phyloP scores from a whole-genome alignment of 2,797 vertebrate species.

The Tachyglossus aculeatus region DNA sequence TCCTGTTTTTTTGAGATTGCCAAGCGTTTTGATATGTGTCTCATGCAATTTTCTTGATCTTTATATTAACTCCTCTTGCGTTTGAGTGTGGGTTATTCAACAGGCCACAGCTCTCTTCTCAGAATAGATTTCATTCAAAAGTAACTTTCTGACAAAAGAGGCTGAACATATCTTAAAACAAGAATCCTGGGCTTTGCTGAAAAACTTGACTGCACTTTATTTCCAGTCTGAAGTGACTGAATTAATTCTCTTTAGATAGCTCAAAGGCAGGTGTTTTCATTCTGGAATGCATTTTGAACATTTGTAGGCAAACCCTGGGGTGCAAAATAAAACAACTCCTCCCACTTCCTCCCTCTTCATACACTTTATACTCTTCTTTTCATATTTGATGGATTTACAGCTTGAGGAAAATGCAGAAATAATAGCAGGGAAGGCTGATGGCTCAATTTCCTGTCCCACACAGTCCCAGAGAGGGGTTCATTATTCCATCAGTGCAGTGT shows the following conservation, averaged over 20 bases:
- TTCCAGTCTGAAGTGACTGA: neutral
- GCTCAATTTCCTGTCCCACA: slow-evolving; percentile 70
- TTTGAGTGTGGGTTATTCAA: slow-evolving; percentile 52
- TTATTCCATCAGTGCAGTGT: slow-evolving; percentile 38
- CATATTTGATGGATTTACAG: slow-evolving; percentile 52
- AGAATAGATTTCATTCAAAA: slow-evolving; percentile 1
- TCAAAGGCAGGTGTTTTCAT: neutral
- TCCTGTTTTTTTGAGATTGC: slow-evolving; percentile 60
- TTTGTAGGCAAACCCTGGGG: slow-evolving; percentile 10
- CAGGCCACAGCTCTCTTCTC: slow-evolving; percentile 28
- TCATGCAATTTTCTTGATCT: slow-evolving; percentile 60
- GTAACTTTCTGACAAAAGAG: slow-evolving; percentile 18
- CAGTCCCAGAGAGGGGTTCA: slow-evolving; percentile 35
- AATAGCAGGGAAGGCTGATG: slow-evolving; percentile 35
- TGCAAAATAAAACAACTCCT: neutral
- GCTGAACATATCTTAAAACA: slow-evolving; percentile 10
- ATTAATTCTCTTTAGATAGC: too few relatives aligned
- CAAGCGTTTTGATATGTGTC: slow-evolving; percentile 56
- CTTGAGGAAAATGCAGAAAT: slow-evolving; percentile 52
- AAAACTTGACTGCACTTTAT: neutral
- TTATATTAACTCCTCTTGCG: slow-evolving; percentile 47
- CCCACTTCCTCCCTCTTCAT: slow-evolving; percentile 4
- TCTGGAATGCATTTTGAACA: neutral
- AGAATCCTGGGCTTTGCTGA: neutral
- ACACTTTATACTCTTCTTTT: slow-evolving; percentile 36